Base-by-base conservation (phyloP, 2,113 vertebrate species). In the Malurus alboscapulatus region DNA sequence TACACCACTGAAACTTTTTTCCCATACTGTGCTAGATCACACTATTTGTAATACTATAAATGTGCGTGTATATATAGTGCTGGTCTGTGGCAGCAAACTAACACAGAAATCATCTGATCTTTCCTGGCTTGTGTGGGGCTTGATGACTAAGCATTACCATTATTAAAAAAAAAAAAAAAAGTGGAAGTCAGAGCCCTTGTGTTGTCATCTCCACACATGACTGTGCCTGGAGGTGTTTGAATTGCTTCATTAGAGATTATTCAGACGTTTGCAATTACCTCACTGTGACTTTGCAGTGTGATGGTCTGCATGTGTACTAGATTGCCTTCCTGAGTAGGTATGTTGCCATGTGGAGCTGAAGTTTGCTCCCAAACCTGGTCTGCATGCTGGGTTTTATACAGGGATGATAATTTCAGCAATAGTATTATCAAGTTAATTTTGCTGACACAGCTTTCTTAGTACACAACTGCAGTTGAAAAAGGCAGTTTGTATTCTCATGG, bases 221-320 rank as follows among this genome's bases (percentile, higher is more conserved):
- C 79, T 93, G 2, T 72, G 85, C 90, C 66, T 86, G 34, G 78
- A 90, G 79, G 91, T 88, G 92, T 95, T 79, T 83, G 75, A 84
- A 73, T 95, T 95, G 71, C 92, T 95, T 96, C 80, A 68, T 27
- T 85, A 53, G 73, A 79, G 75, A 25, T 95, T 79, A 83, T 91
- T 95, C 86, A 96, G 68, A 83, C 0, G 1, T 96, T 94, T 94
- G 81, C 66, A 73, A 1, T 87, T 94, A 85, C 87, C 34, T 91
- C 89, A 93, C 62, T 2, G 6, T 87, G 94, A 87, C 84, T 87
- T 47, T 11, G 17, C 84, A 32, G 38, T 42, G 21, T 92, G 40
- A 72, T 84, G 44, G 79, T 72, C 50, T 89, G 81, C 5, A 2
- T 69, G 69, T 72, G 18, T 86, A 61, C 67, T 75, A 53, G 27